These are phyloP conservation scores for Pachypsylla venusta DNA, from an alignment of 1,140 invertebrate species.

Conservation along the genomic window DNA sequence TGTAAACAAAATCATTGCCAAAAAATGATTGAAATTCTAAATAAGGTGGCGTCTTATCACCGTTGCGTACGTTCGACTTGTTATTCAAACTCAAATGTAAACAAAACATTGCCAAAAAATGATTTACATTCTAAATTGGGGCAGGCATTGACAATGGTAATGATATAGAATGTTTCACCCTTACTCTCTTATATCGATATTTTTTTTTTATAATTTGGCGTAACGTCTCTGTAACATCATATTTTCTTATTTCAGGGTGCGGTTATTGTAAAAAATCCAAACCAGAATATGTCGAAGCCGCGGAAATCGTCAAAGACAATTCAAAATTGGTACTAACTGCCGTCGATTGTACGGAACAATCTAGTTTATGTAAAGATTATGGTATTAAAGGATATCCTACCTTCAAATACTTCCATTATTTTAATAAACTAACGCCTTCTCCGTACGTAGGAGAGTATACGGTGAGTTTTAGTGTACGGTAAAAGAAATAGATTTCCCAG, in stretches of 20 bases:
- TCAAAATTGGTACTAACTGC: constrained; percentile 60
- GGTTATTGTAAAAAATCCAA: constrained; percentile 81
- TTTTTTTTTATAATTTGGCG: no score
- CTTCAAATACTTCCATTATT: constrained; percentile 73
- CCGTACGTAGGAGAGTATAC: not conserved
- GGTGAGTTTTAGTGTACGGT: not conserved
- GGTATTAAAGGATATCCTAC: constrained; percentile 74
- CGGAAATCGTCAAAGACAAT: constrained; percentile 53
- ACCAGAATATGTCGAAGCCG: constrained; percentile 64
- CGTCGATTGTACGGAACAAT: constrained; percentile 61
- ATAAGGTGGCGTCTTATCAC: no score
- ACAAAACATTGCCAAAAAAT: no score
- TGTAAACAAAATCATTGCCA: no score
- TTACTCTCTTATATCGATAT: no score
- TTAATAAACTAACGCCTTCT: constrained; percentile 40
- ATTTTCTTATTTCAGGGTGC: constrained; percentile 78
- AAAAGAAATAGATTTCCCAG: not conserved
- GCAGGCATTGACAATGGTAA: no score
- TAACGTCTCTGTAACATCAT: no score
- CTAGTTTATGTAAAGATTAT: constrained; percentile 45
- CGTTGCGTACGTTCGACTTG: no score
- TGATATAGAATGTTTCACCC: no score
- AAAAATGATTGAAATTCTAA: no score
- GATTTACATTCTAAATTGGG: no score
- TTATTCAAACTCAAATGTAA: no score